Conservation (phyloP, 2,888 invertebrate species). For the Sympetrum striolatum region DNA sequence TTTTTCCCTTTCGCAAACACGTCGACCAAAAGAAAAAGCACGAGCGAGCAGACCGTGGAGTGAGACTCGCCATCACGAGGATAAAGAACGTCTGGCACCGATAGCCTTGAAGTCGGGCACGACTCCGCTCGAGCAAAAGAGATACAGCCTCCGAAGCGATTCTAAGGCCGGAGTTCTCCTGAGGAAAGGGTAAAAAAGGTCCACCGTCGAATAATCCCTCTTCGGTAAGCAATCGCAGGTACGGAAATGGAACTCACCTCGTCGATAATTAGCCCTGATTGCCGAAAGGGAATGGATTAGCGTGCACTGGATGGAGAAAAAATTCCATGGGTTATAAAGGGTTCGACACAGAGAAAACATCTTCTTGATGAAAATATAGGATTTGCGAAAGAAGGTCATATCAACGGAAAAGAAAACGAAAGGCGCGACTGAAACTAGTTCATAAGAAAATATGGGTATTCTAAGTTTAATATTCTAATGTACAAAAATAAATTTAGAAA, state of each 20-base stretch:
- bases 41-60: not conserved
- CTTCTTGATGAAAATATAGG: too few relatives aligned
- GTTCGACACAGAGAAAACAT: too few relatives aligned
- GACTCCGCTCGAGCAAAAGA: constrained; percentile 4
- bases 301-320: not conserved
- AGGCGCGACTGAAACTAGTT: too few relatives aligned
- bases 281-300: not conserved
- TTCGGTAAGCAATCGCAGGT: not conserved
- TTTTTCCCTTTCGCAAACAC: not conserved
- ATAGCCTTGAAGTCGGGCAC: constrained; percentile 40
- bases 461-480: too few relatives aligned
- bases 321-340: too few relatives aligned
- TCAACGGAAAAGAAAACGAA: too few relatives aligned
- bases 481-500: too few relatives aligned
- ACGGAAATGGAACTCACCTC: not conserved
- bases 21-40: not conserved
- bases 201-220: not conserved
- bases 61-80: constrained; percentile 26
- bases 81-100: constrained; percentile 21
- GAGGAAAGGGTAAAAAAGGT: not conserved
- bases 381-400: too few relatives aligned
- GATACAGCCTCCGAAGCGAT: not conserved
- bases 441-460: too few relatives aligned
- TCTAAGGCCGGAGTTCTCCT: not conserved
- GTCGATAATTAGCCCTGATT: not conserved